These are phyloP conservation scores for Gasterosteus nipponicus DNA, from an alignment of 2,113 vertebrate species.

Conservation along the genomic window DNA sequence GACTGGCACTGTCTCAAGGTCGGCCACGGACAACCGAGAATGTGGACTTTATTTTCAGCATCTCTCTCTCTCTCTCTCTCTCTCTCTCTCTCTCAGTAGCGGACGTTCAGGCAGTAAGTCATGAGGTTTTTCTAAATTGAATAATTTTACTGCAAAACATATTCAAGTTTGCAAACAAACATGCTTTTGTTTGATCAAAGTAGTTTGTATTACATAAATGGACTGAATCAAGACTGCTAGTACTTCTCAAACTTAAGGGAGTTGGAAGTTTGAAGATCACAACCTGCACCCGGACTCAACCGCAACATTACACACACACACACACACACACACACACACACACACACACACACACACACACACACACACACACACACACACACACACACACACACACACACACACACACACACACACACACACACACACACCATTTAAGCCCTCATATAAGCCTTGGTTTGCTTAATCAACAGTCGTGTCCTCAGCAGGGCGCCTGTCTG, in stretches of 20 bases:
- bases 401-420: neutral
- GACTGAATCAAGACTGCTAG: neutral
- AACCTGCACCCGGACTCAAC: neutral
- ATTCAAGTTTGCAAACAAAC: neutral
- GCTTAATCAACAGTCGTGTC: conserved; percentile 47
- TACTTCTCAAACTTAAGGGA: neutral
- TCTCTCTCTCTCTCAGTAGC: neutral
- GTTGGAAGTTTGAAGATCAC: neutral
- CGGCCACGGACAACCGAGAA: conserved; percentile 43
- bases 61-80: conserved; percentile 20
- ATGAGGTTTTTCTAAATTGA: neutral
- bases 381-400: conserved; percentile 5
- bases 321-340: neutral
- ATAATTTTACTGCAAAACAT: neutral
- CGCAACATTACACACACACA: conserved; percentile 1
- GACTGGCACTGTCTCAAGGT: conserved; percentile 69
- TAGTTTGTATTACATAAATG: neutral
- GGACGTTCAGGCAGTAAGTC: conserved; percentile 45
- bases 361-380: conserved; percentile 4
- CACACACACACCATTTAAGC: neutral
- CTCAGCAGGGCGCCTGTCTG: conserved; percentile 54
- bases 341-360: neutral
- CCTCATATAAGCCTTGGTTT: conserved; percentile 29
- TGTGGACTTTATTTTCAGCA: conserved; percentile 26
- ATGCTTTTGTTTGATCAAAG: neutral